Conservation (phyloP, 2,113 vertebrate genomes). For the Megaleporinus macrocephalus region DNA sequence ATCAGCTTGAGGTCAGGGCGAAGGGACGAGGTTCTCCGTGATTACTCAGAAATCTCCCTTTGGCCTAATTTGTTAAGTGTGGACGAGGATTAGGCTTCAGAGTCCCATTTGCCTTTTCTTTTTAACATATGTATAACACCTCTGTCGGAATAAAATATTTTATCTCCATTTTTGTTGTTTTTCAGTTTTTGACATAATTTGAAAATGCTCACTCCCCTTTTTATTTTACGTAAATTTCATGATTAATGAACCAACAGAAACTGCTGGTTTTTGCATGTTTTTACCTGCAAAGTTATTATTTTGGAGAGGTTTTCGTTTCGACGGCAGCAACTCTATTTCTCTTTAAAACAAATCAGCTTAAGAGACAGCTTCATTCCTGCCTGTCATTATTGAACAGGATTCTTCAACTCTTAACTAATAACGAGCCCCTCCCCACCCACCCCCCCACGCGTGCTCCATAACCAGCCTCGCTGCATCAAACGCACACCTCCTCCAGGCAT, state of each 20-base stretch:
- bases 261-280: too few species aligned
- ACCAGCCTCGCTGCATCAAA: constrained; percentile 40
- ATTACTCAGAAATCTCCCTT: constrained; percentile 11
- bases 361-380: constrained; percentile 4
- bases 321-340: too few species aligned
- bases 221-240: too few species aligned
- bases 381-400: constrained; percentile 30
- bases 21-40: constrained; percentile 7
- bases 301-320: too few species aligned
- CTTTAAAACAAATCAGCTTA: not conserved
- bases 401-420: constrained; percentile 29
- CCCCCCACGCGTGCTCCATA: constrained; percentile 8
- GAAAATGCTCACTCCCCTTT: too few species aligned
- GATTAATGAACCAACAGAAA: too few species aligned
- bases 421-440: constrained; percentile 5
- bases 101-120: too few species aligned
- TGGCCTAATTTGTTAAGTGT: not conserved
- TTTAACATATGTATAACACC: too few species aligned
- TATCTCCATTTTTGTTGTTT: too few species aligned
- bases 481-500: constrained; percentile 47
- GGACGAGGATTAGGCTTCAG: not conserved
- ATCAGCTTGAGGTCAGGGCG: constrained; percentile 16
- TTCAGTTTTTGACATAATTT: too few species aligned
- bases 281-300: too few species aligned
- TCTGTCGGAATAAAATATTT: too few species aligned